Evolutionary conservation across 2,113 vertebrate species (phyloP).

Genomic region (Zosterops borbonicus): DNA sequence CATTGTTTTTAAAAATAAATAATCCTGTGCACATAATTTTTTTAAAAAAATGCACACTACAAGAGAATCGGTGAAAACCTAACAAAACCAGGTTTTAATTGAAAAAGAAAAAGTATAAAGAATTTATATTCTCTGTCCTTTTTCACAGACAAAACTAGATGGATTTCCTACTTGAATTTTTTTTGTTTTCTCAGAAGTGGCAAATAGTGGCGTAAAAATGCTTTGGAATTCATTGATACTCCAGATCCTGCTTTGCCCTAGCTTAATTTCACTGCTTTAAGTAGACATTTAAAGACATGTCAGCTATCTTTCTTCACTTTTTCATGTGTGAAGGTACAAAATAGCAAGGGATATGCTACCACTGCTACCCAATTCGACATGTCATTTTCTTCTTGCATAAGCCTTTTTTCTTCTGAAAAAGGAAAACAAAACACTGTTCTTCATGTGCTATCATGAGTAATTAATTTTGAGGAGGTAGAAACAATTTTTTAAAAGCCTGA

Average conservation of each 20-base stretch:
- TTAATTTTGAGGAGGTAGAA: neutral
- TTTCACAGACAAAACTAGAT: neutral
- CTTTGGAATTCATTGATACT: neutral
- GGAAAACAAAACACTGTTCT: neutral
- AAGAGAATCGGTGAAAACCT: neutral
- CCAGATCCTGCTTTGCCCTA: neutral
- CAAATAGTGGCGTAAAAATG: neutral
- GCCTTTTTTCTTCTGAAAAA: neutral
- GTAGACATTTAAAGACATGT: neutral
- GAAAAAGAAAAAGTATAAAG: neutral
- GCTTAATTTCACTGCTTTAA: neutral
- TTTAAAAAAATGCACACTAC: too few relatives aligned
- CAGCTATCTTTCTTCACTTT: neutral
- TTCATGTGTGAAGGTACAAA: neutral
- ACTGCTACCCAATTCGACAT: neutral
- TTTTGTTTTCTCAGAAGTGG: neutral
- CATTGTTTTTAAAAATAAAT: neutral
- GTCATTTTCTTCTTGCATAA: neutral
- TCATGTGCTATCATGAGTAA: neutral
- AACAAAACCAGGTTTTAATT: neutral
- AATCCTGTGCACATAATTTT: neutral
- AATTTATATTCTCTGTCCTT: neutral
- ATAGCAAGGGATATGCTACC: neutral
- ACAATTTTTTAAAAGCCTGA: neutral
- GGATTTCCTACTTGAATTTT: neutral